These are phyloP conservation scores for Mellilla xanthometata DNA, from an alignment of 2,888 invertebrate genomes.

Conservation along the genomic window DNA sequence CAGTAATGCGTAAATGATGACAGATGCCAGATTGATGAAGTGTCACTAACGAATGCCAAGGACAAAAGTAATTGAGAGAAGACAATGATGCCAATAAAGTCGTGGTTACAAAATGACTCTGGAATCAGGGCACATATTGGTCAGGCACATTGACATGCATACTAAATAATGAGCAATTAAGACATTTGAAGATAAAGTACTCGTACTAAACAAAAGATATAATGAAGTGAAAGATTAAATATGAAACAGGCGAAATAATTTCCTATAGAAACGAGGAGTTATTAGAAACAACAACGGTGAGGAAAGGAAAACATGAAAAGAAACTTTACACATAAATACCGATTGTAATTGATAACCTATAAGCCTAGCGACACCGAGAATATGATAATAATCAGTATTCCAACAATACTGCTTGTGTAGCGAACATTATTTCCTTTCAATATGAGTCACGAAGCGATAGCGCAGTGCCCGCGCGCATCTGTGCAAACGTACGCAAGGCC, in stretches of 20 bases:
- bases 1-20: slow-evolving; percentile 24
- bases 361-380: neutral
- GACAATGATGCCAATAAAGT: slow-evolving; percentile 8
- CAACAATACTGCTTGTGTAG: slow-evolving; percentile 19
- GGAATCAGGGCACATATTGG: slow-evolving; percentile 11
- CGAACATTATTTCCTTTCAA: slow-evolving; percentile 25
- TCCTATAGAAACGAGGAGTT: no score
- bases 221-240: no score
- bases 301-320: no score
- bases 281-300: no score
- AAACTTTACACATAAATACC: no score
- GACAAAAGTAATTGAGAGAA: slow-evolving; percentile 26
- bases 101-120: slow-evolving; percentile 20
- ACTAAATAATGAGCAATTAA: no score
- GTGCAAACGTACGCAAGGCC: slow-evolving; percentile 66
- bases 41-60: slow-evolving; percentile 33
- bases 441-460: slow-evolving; percentile 42
- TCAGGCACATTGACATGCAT: no score
- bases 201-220: no score
- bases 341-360: neutral
- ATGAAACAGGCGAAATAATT: no score
- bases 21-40: slow-evolving; percentile 38
- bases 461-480: slow-evolving; percentile 50
- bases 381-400: slow-evolving; percentile 28
- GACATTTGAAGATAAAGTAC: no score